phyloP scores from a whole-genome alignment of 1,140 invertebrate species.

The Semibalanus balanoides region DNA sequence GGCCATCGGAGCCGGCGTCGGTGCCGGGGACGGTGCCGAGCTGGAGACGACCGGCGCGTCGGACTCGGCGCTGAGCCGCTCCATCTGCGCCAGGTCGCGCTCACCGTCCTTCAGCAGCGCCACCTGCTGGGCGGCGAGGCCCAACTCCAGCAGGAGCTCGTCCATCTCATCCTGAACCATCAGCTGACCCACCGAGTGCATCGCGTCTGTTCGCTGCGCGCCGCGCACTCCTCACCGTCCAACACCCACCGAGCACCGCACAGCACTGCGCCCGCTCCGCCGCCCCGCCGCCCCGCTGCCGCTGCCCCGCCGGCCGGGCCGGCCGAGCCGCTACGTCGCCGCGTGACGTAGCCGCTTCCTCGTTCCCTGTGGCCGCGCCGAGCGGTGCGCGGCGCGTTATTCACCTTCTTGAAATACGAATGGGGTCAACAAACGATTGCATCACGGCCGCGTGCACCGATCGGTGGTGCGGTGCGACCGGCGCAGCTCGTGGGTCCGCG shows the following conservation, averaged over 20 bases:
- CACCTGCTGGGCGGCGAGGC: not conserved
- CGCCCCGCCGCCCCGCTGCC: too few species aligned
- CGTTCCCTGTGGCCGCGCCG: not conserved
- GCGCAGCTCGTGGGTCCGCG: too few species aligned
- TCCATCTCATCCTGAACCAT: constrained; percentile 4
- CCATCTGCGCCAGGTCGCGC: not conserved
- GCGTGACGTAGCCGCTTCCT: not conserved
- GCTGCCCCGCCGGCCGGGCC: too few species aligned
- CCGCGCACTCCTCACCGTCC: too few species aligned
- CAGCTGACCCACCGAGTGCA: not conserved
- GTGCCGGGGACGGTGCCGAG: too few species aligned
- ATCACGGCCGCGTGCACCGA: not conserved
- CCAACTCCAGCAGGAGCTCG: not conserved
- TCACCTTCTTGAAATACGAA: not conserved
- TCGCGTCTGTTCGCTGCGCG: not conserved
- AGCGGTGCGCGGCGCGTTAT: not conserved
- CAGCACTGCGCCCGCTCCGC: not conserved
- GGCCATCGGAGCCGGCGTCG: not conserved
- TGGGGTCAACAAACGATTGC: not conserved
- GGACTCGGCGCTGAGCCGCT: not conserved
- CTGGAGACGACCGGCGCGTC: not conserved
- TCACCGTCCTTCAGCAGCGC: not conserved
- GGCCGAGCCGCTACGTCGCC: not conserved
- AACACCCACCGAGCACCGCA: not conserved
- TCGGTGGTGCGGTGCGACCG: not conserved